Percentiles rank a stretch among this genome's conserved stretches.
These are phyloP conservation scores for Bolinopsis microptera DNA, from an alignment of 37 sponge, comb jelly and placozoan genomes.

Conservation along the genomic window DNA sequence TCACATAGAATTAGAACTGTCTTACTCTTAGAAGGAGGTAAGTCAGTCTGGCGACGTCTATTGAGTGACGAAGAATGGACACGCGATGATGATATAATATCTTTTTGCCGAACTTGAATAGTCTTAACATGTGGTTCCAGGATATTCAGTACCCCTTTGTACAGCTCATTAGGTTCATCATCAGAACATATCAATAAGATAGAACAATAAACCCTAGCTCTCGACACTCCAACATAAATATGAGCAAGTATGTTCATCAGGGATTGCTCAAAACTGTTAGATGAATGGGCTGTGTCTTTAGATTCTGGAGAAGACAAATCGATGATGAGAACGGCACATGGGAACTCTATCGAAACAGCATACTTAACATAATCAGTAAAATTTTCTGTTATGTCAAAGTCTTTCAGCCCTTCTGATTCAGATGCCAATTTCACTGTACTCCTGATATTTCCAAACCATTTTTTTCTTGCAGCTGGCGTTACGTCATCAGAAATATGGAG, in stretches of 20 bases:
- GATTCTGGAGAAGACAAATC: not conserved
- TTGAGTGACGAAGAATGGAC: no score
- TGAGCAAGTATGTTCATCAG: not conserved
- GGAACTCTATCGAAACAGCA: not conserved
- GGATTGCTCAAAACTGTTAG: no score
- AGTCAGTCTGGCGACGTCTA: no score
- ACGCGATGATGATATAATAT: no score
- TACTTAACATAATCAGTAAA: not conserved
- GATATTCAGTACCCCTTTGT: not conserved
- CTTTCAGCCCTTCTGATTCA: not conserved
- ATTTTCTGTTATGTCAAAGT: not conserved
- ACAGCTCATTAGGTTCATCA: not conserved
- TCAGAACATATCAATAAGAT: not conserved
- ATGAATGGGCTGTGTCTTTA: not conserved
- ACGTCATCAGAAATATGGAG: not conserved
- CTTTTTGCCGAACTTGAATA: no score
- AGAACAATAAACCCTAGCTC: not conserved
- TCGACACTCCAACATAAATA: not conserved
- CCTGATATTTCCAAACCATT: not conserved
- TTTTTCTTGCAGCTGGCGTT: not conserved
- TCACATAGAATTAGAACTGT: not conserved
- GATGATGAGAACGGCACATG: not conserved
- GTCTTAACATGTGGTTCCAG: not conserved
- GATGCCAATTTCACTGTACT: not conserved
- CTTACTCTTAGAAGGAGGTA: no score